Evolutionary conservation across 2,888 invertebrate species (phyloP).

Genomic region (Terebella lapidaria): DNA sequence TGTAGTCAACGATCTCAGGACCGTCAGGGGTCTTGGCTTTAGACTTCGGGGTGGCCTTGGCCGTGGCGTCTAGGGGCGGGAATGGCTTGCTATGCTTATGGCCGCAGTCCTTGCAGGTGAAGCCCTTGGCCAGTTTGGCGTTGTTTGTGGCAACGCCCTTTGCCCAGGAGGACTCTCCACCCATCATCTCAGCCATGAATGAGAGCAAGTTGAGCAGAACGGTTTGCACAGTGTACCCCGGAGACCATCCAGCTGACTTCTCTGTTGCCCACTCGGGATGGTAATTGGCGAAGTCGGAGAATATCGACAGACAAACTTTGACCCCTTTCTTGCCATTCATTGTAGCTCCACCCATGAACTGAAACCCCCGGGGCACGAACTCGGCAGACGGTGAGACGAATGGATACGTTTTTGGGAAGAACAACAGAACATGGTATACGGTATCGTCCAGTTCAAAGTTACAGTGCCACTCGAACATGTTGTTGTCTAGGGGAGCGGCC

Average conservation of each 20-base stretch:
- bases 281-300: slow-evolving; percentile 38
- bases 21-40: slow-evolving; percentile 5
- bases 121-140: slow-evolving; percentile 30
- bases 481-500: slow-evolving; percentile 35
- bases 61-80: slow-evolving; percentile 23
- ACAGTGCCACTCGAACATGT: slow-evolving; percentile 45
- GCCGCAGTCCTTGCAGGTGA: slow-evolving; percentile 36
- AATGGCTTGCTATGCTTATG: slow-evolving; percentile 35
- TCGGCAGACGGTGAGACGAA: slow-evolving; percentile 40
- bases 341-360: slow-evolving; percentile 38
- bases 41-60: slow-evolving; percentile 13
- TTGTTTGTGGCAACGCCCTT: slow-evolving; percentile 21
- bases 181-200: slow-evolving; percentile 34
- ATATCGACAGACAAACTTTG: slow-evolving; percentile 39
- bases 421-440: slow-evolving; percentile 37
- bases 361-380: slow-evolving; percentile 37
- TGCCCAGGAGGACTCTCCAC: not conserved
- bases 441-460: slow-evolving; percentile 38
- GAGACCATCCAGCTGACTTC: slow-evolving; percentile 39
- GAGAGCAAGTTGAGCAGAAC: slow-evolving; percentile 40
- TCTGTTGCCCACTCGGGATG: slow-evolving; percentile 42
- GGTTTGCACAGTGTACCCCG: slow-evolving; percentile 41
- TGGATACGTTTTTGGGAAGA: slow-evolving; percentile 38
- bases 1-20: slow-evolving; percentile 34
- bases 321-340: slow-evolving; percentile 36